A percentile compares a stretch with the other conserved stretches of the same genome.
phyloP scores from a whole-genome alignment of 1,140 invertebrate genomes.

The Drosophila fuyamai region DNA sequence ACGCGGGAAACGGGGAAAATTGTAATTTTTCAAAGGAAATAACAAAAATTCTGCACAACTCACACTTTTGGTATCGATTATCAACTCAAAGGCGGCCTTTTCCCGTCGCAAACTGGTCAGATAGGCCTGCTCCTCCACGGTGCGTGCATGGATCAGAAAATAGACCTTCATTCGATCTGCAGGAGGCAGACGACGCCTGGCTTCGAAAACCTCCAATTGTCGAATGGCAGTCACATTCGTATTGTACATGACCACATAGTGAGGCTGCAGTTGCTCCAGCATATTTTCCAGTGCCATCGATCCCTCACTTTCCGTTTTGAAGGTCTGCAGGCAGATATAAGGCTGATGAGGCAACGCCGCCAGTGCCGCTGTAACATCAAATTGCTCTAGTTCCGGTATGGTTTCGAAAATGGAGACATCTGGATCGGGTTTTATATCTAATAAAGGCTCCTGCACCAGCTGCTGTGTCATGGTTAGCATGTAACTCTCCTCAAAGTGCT shows the following conservation, averaged over 20 bases:
- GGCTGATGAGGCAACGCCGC: constrained; percentile 85
- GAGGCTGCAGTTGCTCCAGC: constrained; percentile 89
- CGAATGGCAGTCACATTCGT: constrained; percentile 93
- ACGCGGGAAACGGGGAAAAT: background rate
- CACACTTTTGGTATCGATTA: constrained; percentile 96
- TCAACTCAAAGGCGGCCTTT: constrained; percentile 96
- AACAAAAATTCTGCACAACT: constrained; percentile 57
- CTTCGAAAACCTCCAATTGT: constrained; percentile 94
- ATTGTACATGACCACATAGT: constrained; percentile 96
- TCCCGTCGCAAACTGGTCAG: constrained; percentile 95
- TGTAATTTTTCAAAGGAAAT: background rate
- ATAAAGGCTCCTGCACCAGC: background rate
- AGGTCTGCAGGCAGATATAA: constrained; percentile 90
- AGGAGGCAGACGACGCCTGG: constrained; percentile 88
- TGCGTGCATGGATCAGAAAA: constrained; percentile 94
- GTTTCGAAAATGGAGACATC: constrained; percentile 87
- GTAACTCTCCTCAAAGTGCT: constrained; percentile 87
- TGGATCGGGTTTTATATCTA: constrained; percentile 66
- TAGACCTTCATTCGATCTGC: constrained; percentile 90
- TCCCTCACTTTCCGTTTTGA: constrained; percentile 89
- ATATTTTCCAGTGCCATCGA: constrained; percentile 88
- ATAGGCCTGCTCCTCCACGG: constrained; percentile 98
- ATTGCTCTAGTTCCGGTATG: constrained; percentile 88
- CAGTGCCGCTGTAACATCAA: constrained; percentile 87
- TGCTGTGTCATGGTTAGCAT: constrained; percentile 89